Percentiles rank a stretch among this genome's conserved stretches.
phyloP scores from a whole-genome alignment of 2,888 invertebrate species.

The Drosophila maculinotata region DNA sequence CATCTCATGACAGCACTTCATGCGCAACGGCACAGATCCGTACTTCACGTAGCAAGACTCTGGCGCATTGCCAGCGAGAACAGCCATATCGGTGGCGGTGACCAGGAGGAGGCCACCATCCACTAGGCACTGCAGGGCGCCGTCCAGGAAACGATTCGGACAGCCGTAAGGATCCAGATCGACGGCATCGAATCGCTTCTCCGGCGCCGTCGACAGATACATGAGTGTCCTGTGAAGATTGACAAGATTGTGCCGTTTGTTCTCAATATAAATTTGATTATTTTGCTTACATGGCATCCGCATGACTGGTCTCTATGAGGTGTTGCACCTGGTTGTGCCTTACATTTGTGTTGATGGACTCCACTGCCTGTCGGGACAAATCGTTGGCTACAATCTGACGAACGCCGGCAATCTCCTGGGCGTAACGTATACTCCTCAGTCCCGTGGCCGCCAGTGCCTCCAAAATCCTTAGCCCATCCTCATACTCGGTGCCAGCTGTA shows the following conservation, averaged over 20 bases:
- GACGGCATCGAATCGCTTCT: slow-evolving; percentile 92
- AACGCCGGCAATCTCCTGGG: slow-evolving; percentile 95
- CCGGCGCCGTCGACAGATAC: slow-evolving; percentile 90
- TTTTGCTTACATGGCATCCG: slow-evolving; percentile 93
- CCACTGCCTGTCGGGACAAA: slow-evolving; percentile 92
- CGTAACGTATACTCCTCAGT: slow-evolving; percentile 97
- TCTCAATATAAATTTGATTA: too few relatives aligned
- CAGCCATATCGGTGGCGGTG: slow-evolving; percentile 99
- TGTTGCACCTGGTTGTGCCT: slow-evolving; percentile 87
- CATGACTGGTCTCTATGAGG: slow-evolving; percentile 90
- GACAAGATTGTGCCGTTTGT: too few relatives aligned
- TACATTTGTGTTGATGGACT: slow-evolving; percentile 92
- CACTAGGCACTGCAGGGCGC: slow-evolving; percentile 92
- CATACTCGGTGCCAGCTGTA: slow-evolving; percentile 73
- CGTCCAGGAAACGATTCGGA: slow-evolving; percentile 95
- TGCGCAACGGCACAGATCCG: slow-evolving; percentile 94
- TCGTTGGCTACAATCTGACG: slow-evolving; percentile 96
- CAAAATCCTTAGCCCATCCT: slow-evolving; percentile 87
- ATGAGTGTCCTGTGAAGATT: slow-evolving; percentile 89
- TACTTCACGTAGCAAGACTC: slow-evolving; percentile 98
- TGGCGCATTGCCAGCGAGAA: slow-evolving; percentile 96
- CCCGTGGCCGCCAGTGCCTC: slow-evolving; percentile 99
- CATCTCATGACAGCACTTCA: slow-evolving; percentile 97
- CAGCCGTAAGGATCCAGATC: slow-evolving; percentile 99
- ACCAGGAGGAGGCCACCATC: slow-evolving; percentile 95